phyloP scores from a whole-genome alignment of 2,888 invertebrate genomes.

The Xylocampa areola region DNA sequence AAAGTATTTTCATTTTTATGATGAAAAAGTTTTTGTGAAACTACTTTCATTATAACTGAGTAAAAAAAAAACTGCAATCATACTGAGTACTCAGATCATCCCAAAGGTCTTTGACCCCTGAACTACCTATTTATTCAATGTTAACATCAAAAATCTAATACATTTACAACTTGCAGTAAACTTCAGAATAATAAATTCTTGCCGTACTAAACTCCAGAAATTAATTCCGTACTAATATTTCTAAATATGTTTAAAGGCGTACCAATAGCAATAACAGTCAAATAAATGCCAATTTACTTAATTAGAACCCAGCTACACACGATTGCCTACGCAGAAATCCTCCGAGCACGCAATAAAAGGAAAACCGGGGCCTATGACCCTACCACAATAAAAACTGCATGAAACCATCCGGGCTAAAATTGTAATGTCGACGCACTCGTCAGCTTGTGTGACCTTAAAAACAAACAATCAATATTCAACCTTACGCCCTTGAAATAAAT shows the following conservation, averaged over 20 bases:
- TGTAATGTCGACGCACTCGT: constrained; percentile 84
- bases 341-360: constrained; percentile 73
- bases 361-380: constrained; percentile 82
- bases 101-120: background rate
- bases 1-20: background rate
- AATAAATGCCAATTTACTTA: constrained; percentile 61
- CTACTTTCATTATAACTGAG: background rate
- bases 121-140: background rate
- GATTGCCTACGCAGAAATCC: constrained; percentile 70
- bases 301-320: constrained; percentile 57
- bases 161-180: background rate
- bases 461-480: constrained; percentile 61
- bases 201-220: constrained; percentile 10
- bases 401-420: constrained; percentile 87
- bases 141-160: background rate
- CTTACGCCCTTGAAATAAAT: constrained; percentile 53
- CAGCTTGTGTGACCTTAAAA: constrained; percentile 73
- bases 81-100: background rate
- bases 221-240: background rate
- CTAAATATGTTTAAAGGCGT: constrained; percentile 12
- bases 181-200: background rate
- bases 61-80: background rate
- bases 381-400: constrained; percentile 88
- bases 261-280: constrained; percentile 42
- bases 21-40: constrained; percentile 2